Percentiles rank a stretch among this genome's conserved stretches.
phyloP scores from a whole-genome alignment of 2,113 vertebrate species.

The Phaethon lepturus region DNA sequence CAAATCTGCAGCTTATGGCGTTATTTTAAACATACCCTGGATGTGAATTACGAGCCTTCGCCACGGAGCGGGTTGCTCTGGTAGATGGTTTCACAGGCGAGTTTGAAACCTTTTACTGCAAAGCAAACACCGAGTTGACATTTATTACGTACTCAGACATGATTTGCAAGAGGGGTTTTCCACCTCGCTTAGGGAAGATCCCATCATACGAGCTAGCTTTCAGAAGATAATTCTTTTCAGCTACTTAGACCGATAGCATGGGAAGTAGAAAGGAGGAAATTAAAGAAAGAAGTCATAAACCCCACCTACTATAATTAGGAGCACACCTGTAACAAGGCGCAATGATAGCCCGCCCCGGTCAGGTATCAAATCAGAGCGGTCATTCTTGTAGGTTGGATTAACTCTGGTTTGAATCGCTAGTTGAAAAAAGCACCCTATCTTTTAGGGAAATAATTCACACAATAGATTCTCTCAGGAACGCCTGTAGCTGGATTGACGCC shows the following conservation, averaged over 20 bases:
- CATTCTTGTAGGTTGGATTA: background rate
- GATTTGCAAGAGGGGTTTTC: constrained; percentile 23
- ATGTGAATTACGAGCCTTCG: background rate
- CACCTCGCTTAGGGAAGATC: background rate
- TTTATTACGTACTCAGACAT: background rate
- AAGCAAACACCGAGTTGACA: background rate
- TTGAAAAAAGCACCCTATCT: background rate
- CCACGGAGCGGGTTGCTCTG: background rate
- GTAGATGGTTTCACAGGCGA: background rate
- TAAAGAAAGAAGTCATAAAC: background rate
- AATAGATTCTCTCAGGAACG: rapidly evolving
- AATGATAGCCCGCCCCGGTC: background rate
- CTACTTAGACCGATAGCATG: background rate
- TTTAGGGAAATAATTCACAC: background rate
- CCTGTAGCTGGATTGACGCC: rapidly evolving
- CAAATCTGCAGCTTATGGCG: background rate
- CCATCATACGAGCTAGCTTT: background rate
- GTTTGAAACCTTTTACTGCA: background rate
- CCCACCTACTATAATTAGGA: too few species aligned
- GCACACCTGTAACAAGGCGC: background rate
- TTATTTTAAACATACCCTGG: background rate
- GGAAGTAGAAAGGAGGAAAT: background rate
- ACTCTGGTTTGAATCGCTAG: background rate
- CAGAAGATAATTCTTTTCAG: background rate
- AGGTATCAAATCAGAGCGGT: background rate